A percentile compares a stretch with the other conserved stretches of the same genome.
Conservation (phyloP, 2,797 vertebrate genomes). For the Cygnus olor region DNA sequence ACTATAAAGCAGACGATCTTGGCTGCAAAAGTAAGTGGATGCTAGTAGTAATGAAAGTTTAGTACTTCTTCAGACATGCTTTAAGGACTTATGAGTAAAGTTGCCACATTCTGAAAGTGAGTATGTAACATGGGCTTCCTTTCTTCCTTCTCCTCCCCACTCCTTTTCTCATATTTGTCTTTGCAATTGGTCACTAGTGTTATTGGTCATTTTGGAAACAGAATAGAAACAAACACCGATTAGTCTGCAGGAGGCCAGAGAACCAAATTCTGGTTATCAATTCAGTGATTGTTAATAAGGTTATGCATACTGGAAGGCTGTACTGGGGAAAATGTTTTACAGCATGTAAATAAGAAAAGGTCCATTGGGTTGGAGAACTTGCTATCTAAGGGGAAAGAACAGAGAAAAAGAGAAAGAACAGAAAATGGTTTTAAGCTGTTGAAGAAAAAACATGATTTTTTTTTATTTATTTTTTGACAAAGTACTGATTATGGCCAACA, state of each 20-base stretch:
- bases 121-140: neutral
- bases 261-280: neutral
- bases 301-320: neutral
- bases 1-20: neutral
- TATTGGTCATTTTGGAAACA: neutral
- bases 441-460: fast-evolving
- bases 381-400: neutral
- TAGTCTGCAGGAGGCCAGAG: neutral
- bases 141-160: neutral
- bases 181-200: neutral
- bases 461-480: neutral
- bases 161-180: neutral
- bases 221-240: neutral
- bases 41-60: neutral
- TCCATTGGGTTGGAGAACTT: neutral
- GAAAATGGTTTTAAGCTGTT: neutral
- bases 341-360: neutral
- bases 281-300: neutral
- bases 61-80: neutral
- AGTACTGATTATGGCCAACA: neutral
- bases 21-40: neutral
- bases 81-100: neutral
- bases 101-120: neutral
- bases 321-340: neutral
- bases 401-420: neutral